Base-by-base conservation (phyloP, 2,797 vertebrate species). In the Sylvia borin region DNA sequence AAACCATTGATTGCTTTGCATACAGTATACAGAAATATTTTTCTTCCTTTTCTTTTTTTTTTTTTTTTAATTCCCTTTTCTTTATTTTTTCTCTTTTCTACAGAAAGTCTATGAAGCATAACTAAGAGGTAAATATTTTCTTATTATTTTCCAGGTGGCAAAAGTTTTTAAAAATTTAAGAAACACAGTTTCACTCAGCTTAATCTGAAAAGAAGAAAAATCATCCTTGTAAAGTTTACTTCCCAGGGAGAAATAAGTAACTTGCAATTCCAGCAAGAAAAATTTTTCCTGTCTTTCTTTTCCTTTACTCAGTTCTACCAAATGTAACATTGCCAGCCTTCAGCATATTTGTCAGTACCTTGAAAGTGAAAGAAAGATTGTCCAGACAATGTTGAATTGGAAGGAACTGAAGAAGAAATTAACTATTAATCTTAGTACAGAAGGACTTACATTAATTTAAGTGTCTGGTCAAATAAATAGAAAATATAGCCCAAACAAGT, bases 401-500 rank as follows among this genome's bases (percentile, higher is more conserved):
- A 20, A 82, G 32, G 27, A 61, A 38, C 2, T 29, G 42, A 91
- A 60, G 10, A 48, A 68, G 21, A 61, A 77, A 55, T 72, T 62
- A 77, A 48, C 21, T 84, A 72, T 53, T 60, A 76, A 84, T 62
- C 36, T 48, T 73, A 16, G 25, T 64, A 71, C 13, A 74, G 48
- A 86, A 47, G 5, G 4, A 43, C 40, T 80, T 67, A 68, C 16
- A 65, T 77, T 80, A 82, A 70, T 82, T 73, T 70, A 87, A 58
- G 8, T 51, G 36, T 61, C 34, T 62, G 16, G 7, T 13, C 26
- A 85, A 80, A 70, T 90, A 91, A 93, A 80, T 21, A 66, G 24
- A 76, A 91, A 88, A 94, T 47, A 29, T 21, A 92, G 5, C 38
- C 42, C 24, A 76, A 92, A 71, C 18, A 93, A 31, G 90, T 70